Conservation (phyloP, 2,797 vertebrate species). For the Sternotherus odoratus region DNA sequence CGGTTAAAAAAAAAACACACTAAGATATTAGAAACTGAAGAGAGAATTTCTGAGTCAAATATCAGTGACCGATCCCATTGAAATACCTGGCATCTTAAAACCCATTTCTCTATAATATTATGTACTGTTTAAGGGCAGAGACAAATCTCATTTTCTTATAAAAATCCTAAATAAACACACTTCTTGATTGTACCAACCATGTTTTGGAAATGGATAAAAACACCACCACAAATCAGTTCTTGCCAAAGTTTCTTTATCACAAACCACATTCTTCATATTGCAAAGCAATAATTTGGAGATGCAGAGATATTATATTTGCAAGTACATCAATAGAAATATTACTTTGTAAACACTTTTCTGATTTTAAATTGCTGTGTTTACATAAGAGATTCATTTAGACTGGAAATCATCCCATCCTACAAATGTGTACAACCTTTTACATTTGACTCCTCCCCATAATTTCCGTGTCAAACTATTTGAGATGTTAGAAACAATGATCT, state of each 20-base stretch:
- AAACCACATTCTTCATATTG: neutral
- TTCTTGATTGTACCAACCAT: neutral
- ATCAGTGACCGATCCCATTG: neutral
- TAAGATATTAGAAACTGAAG: neutral
- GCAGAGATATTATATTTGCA: neutral
- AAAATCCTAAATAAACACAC: neutral
- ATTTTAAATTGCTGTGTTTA: neutral
- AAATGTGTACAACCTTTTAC: neutral
- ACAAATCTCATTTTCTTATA: neutral
- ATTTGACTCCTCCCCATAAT: neutral
- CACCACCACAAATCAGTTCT: accelerated
- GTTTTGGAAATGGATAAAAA: neutral
- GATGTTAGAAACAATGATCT: neutral
- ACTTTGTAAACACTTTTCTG: slow-evolving; percentile 1
- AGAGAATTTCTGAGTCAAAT: neutral
- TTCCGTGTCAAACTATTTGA: neutral
- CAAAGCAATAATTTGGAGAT: neutral
- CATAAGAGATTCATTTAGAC: neutral
- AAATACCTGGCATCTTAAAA: neutral
- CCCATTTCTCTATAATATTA: neutral
- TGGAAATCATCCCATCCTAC: neutral
- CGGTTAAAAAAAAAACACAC: no score
- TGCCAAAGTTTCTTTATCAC: neutral
- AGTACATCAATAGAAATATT: neutral
- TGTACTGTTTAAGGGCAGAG: neutral